A percentile compares a stretch with the other conserved stretches of the same genome.
Conservation (phyloP, 1,140 invertebrate species). For the Drosophila ercepeae region DNA sequence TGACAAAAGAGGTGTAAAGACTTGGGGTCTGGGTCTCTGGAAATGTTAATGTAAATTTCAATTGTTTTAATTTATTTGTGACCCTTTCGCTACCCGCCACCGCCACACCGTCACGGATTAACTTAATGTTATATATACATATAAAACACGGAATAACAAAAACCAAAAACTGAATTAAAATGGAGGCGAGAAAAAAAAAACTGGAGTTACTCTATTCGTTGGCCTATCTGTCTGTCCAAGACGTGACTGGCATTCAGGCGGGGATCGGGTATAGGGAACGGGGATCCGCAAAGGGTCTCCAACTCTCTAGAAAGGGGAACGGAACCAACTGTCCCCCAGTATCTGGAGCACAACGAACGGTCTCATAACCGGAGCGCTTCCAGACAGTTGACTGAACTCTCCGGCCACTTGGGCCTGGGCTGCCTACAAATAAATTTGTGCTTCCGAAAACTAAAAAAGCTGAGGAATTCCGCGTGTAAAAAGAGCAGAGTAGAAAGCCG, state of each 20-base stretch:
- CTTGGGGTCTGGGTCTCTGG: neutral
- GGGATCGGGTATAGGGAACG: too few relatives aligned
- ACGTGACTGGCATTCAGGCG: conserved; percentile 67
- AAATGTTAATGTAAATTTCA: conserved; percentile 60
- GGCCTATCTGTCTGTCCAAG: conserved; percentile 41
- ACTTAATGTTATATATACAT: conserved; percentile 29
- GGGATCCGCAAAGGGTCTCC: conserved; percentile 5
- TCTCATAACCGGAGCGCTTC: conserved; percentile 58
- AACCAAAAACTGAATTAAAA: conserved; percentile 35
- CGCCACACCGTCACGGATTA: conserved; percentile 33
- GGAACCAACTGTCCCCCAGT: conserved; percentile 57
- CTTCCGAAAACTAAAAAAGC: conserved; percentile 14
- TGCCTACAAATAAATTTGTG: conserved; percentile 50
- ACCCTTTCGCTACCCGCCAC: conserved; percentile 23
- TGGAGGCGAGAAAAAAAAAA: conserved; percentile 19
- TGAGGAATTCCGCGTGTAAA: conserved; percentile 26
- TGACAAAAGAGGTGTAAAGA: conserved; percentile 22
- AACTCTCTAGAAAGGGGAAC: conserved; percentile 11
- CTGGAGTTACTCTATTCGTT: conserved; percentile 46
- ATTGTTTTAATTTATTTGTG: conserved; percentile 62
- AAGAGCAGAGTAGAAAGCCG: conserved; percentile 34
- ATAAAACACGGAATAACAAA: conserved; percentile 14
- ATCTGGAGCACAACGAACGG: conserved; percentile 67
- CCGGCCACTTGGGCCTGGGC: neutral
- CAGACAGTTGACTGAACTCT: conserved; percentile 66